Percentiles rank a stretch among this genome's conserved stretches.
Evolutionary conservation across 2,113 vertebrate genomes (phyloP).

Genomic region (Ciconia boyciana): DNA sequence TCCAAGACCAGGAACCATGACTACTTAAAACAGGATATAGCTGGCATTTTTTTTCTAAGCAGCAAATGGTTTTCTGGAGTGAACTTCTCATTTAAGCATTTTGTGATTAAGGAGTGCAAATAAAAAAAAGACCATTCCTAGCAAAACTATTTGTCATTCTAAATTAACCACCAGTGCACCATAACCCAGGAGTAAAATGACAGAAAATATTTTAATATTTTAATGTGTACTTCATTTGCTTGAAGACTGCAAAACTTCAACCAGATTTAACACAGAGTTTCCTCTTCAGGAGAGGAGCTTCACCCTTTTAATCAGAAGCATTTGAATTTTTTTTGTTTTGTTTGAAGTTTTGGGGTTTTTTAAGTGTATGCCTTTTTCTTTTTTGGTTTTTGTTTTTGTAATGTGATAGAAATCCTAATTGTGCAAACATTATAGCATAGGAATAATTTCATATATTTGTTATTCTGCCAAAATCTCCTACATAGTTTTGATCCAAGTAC

Average conservation of each 20-base stretch:
- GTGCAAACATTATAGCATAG: neutral
- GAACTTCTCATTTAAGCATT: neutral
- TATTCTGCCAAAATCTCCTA: neutral
- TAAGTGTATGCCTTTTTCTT: fast-evolving
- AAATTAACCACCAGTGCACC: neutral
- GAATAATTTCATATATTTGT: neutral
- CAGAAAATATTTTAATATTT: neutral
- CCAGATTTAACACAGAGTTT: neutral
- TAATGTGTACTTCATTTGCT: neutral
- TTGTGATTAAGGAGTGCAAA: neutral
- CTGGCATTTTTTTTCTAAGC: neutral
- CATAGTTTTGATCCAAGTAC: neutral
- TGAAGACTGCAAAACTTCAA: neutral
- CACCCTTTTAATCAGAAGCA: neutral
- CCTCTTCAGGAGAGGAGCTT: neutral
- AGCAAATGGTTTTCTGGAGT: neutral
- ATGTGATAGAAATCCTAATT: neutral
- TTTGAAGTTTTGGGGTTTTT: neutral
- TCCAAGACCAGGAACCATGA: neutral
- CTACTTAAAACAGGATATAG: neutral
- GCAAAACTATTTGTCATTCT: neutral
- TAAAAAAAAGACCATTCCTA: neutral
- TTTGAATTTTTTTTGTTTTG: neutral
- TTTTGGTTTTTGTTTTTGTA: neutral
- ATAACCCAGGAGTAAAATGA: neutral